phyloP scores from a whole-genome alignment of 2,113 vertebrate species.

The Xenotilapia flavipinnis region DNA sequence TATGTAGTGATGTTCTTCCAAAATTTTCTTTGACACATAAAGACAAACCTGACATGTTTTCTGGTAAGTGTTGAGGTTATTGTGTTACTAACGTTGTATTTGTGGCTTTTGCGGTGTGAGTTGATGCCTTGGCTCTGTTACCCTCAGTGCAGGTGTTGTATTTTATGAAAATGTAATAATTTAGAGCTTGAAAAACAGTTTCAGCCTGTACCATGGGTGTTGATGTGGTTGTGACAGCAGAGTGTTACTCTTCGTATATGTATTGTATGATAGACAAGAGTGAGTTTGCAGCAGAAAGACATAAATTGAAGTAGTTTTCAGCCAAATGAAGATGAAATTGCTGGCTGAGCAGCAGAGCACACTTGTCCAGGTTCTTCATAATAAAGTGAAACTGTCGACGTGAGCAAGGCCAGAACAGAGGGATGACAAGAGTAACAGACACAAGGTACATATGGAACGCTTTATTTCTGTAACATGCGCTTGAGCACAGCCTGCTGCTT shows the following conservation, averaged over 20 bases:
- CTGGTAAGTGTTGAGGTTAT: background rate
- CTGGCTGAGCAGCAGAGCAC: background rate
- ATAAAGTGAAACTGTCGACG: background rate
- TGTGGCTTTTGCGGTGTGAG: background rate
- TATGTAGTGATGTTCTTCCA: background rate
- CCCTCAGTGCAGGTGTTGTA: background rate
- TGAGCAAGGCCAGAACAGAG: background rate
- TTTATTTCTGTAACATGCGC: background rate
- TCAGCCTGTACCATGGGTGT: background rate
- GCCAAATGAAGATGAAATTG: background rate
- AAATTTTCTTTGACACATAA: background rate
- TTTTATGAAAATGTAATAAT: background rate
- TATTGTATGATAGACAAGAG: background rate
- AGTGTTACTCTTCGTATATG: background rate
- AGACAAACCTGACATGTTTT: background rate
- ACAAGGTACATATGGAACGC: background rate
- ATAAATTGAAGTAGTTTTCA: slow-evolving; percentile 13
- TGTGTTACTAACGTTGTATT: background rate
- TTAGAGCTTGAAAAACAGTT: background rate
- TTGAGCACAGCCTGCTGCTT: background rate
- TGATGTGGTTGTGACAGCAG: background rate
- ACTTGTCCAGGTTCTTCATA: background rate
- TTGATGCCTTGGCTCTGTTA: background rate
- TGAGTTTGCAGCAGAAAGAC: background rate
- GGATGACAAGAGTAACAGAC: background rate